phyloP scores from a whole-genome alignment of 2,797 vertebrate species.

The Arrhamphus sclerolepis region DNA sequence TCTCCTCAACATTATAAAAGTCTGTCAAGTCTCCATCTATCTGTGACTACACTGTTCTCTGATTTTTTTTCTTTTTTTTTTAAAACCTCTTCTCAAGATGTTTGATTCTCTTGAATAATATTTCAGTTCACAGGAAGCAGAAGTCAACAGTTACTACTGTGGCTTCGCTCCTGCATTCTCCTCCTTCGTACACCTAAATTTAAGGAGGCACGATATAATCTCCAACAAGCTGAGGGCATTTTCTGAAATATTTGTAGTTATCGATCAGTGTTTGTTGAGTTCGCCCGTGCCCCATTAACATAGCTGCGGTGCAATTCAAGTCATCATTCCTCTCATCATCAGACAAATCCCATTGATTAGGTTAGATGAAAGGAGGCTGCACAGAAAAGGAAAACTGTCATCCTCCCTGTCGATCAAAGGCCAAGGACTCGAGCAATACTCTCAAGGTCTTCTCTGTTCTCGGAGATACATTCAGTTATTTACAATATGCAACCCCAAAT shows the following conservation, averaged over 20 bases:
- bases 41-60: no score
- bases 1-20: no score
- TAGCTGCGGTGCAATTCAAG: conserved; percentile 34
- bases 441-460: conserved; percentile 1
- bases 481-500: no score
- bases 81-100: no score
- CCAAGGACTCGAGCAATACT: conserved; percentile 33
- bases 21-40: no score
- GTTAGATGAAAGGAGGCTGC: conserved; percentile 55
- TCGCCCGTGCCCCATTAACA: conserved; percentile 39
- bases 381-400: conserved; percentile 32
- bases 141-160: conserved; percentile 9
- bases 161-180: no score
- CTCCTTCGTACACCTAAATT: conserved; percentile 11
- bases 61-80: no score
- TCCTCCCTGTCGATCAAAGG: conserved; percentile 43
- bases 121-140: conserved; percentile 14
- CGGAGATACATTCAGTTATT: conserved; percentile 9
- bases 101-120: no score
- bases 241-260: conserved; percentile 49
- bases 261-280: conserved; percentile 58
- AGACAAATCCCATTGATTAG: conserved; percentile 56
- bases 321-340: conserved; percentile 60
- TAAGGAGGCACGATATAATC: conserved; percentile 9
- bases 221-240: conserved; percentile 29